Evolutionary conservation across 2,888 invertebrate genomes (phyloP).

Genomic region (Xanthorhoe spadicearia): DNA sequence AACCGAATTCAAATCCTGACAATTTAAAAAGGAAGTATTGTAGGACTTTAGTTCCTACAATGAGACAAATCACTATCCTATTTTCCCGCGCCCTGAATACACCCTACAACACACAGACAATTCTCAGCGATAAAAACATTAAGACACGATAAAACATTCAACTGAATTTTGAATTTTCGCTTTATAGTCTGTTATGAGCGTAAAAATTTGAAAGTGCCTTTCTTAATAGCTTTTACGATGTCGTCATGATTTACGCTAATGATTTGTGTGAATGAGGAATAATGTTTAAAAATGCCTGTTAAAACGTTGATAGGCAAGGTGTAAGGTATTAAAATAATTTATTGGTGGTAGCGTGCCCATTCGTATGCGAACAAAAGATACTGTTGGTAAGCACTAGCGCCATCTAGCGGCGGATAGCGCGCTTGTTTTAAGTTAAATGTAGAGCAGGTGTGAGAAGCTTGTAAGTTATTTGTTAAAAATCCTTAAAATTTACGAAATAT

Average conservation of each 20-base stretch:
- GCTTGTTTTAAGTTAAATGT: neutral
- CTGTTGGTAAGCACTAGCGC: conserved; percentile 34
- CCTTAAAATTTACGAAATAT: neutral
- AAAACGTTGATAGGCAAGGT: conserved; percentile 44
- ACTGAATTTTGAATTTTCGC: conserved; percentile 65
- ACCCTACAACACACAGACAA: conserved; percentile 41
- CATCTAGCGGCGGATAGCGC: conserved; percentile 52
- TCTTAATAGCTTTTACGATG: conserved; percentile 63
- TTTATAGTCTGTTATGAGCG: conserved; percentile 58
- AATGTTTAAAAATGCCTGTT: conserved; percentile 50
- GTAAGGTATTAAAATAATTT: conserved; percentile 32
- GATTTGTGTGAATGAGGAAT: conserved; percentile 50
- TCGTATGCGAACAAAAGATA: conserved; percentile 10
- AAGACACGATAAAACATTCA: conserved; percentile 66
- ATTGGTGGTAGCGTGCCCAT: conserved; percentile 34
- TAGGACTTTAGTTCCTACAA: conserved; percentile 1
- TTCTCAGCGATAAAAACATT: conserved; percentile 59
- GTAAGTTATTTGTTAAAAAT: neutral
- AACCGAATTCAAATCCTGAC: too few relatives aligned
- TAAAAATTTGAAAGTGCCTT: conserved; percentile 63
- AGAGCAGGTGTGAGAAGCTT: neutral
- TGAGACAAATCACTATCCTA: conserved; percentile 66
- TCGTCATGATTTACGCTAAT: conserved; percentile 68
- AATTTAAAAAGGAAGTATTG: too few relatives aligned
- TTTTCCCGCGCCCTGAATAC: conserved; percentile 49